A percentile compares a stretch with the other conserved stretches of the same genome.
These are phyloP conservation scores for Opisthograptis luteolata DNA, from an alignment of 2,888 invertebrate genomes.

Conservation along the genomic window DNA sequence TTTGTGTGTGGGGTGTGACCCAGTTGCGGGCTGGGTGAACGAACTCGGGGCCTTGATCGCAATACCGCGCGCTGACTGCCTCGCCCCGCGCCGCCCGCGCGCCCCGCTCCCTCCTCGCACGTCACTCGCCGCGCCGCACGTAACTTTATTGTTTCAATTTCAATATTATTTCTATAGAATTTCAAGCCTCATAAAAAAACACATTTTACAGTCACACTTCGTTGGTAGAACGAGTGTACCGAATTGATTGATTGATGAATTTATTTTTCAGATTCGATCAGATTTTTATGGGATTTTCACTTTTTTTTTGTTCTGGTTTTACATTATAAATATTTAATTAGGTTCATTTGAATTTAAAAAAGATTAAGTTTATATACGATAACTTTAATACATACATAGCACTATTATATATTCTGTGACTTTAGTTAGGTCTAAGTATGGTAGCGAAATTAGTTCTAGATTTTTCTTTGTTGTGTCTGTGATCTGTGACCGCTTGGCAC, in stretches of 20 bases:
- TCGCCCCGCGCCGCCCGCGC: slow-evolving; percentile 39
- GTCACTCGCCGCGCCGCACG: slow-evolving; percentile 52
- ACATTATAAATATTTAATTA: slow-evolving; percentile 1
- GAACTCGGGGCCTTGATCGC: slow-evolving; percentile 83
- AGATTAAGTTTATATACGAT: no score
- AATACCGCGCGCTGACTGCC: slow-evolving; percentile 64
- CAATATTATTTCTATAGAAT: slow-evolving; percentile 53
- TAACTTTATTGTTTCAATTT: slow-evolving; percentile 57
- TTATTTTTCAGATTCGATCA: background rate
- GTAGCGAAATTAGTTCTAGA: background rate
- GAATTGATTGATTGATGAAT: slow-evolving; percentile 30
- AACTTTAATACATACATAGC: no score
- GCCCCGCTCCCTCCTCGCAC: slow-evolving; percentile 48
- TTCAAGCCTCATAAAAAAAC: slow-evolving; percentile 45
- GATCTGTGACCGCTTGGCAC: background rate
- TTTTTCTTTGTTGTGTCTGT: background rate
- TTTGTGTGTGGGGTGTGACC: slow-evolving; percentile 74
- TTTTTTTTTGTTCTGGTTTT: slow-evolving; percentile 8
- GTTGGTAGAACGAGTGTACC: slow-evolving; percentile 31
- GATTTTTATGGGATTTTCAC: slow-evolving; percentile 12
- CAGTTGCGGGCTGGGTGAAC: slow-evolving; percentile 78
- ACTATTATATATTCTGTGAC: no score
- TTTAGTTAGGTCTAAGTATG: no score
- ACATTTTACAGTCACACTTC: slow-evolving; percentile 40
- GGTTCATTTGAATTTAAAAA: background rate